These are phyloP conservation scores for Heliconius ethilla DNA, from an alignment of 2,888 invertebrate species.

Conservation along the genomic window DNA sequence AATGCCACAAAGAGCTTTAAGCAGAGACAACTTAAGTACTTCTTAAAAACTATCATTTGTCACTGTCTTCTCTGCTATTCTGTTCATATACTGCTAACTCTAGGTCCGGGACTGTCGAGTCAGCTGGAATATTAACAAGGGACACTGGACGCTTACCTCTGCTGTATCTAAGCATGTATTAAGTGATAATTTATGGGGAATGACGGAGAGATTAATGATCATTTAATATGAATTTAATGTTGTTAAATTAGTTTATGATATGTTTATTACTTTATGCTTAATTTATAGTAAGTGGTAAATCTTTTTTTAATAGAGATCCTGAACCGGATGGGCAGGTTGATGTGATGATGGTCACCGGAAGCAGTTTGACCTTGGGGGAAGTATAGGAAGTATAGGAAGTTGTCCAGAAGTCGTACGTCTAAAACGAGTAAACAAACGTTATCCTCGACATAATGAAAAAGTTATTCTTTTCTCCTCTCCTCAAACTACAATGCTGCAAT, in stretches of 20 bases:
- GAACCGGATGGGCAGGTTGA: no score
- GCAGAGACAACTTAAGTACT: not conserved
- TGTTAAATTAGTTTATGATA: not conserved
- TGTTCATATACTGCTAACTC: not conserved
- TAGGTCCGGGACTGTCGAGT: constrained; percentile 20
- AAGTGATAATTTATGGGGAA: not conserved
- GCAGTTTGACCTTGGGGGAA: no score
- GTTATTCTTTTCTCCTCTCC: not conserved
- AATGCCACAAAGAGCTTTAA: not conserved
- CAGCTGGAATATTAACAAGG: constrained; percentile 40
- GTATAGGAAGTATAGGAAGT: no score
- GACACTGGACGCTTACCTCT: constrained; percentile 32
- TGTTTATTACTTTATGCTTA: not conserved
- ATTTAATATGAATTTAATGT: no score
- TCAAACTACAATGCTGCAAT: not conserved
- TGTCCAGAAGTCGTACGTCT: no score
- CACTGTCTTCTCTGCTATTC: not conserved
- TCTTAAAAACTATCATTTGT: constrained; percentile 15
- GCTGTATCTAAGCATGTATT: not conserved
- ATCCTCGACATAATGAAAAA: no score
- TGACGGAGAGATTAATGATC: not conserved
- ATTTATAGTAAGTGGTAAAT: no score
- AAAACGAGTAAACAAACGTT: no score
- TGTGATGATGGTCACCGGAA: no score
- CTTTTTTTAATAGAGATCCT: no score